Evolutionary conservation across 1,140 invertebrate species (phyloP).

Genomic region (Asbolus verrucosus): DNA sequence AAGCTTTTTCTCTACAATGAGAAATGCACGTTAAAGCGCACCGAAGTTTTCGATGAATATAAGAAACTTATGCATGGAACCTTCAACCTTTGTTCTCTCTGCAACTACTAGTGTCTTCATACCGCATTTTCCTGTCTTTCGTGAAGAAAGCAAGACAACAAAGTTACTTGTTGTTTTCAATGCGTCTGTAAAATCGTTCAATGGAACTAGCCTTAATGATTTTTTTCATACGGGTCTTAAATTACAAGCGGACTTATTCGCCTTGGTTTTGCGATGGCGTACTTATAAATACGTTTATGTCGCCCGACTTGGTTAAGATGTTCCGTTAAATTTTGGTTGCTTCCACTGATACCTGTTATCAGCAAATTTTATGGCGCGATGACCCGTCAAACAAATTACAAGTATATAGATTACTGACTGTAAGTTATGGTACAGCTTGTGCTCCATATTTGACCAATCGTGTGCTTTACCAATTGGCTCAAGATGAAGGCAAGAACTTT

Average conservation of each 20-base stretch:
- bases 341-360: constrained; percentile 57
- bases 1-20: too few species aligned
- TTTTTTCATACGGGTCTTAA: constrained; percentile 55
- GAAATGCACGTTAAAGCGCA: too few species aligned
- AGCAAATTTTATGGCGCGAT: constrained; percentile 62
- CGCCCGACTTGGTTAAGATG: constrained; percentile 65
- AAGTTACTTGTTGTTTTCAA: constrained; percentile 10
- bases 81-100: too few species aligned
- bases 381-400: constrained; percentile 46
- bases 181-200: not conserved
- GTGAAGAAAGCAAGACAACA: too few species aligned
- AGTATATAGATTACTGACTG: constrained; percentile 56
- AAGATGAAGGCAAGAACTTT: constrained; percentile 50
- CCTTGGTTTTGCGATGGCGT: constrained; percentile 58
- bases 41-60: too few species aligned
- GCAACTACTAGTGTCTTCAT: too few species aligned
- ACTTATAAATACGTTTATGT: constrained; percentile 54
- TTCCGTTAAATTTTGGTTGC: constrained; percentile 61
- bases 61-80: too few species aligned
- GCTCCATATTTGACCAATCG: constrained; percentile 61
- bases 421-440: constrained; percentile 60
- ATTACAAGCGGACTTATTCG: constrained; percentile 59
- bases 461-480: constrained; percentile 59
- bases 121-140: too few species aligned
- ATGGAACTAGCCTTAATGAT: constrained; percentile 52